Percentiles rank a stretch among this genome's conserved stretches.
phyloP scores from a whole-genome alignment of 2,888 invertebrate genomes.

The Gnatocerus cornutus region DNA sequence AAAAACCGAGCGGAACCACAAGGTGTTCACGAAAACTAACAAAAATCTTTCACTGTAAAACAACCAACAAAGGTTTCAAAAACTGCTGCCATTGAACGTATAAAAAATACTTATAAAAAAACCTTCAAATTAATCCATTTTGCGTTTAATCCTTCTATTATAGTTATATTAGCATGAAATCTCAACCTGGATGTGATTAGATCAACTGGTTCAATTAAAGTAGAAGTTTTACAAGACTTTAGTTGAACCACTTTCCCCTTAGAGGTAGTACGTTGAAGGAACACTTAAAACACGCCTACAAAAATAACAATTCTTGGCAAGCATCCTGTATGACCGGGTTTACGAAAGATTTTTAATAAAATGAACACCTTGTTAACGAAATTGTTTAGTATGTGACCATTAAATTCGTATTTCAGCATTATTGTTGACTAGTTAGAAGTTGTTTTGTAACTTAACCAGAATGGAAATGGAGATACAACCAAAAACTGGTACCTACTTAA shows the following conservation, averaged over 20 bases:
- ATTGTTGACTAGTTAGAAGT: conserved; percentile 43
- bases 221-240: too few relatives aligned
- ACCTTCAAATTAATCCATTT: too few relatives aligned
- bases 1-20: conserved; percentile 13
- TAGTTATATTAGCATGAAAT: too few relatives aligned
- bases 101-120: too few relatives aligned
- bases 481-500: conserved; percentile 18
- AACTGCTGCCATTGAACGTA: too few relatives aligned
- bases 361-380: conserved; percentile 8
- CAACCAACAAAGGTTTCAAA: too few relatives aligned
- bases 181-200: too few relatives aligned
- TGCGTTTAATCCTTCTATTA: too few relatives aligned
- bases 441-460: conserved; percentile 19
- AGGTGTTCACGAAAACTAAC: conserved; percentile 1
- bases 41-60: too few relatives aligned
- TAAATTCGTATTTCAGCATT: conserved; percentile 20
- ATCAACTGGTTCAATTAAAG: too few relatives aligned
- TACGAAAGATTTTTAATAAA: conserved; percentile 9
- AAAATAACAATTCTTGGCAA: background rate
- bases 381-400: conserved; percentile 7
- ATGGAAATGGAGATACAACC: conserved; percentile 13
- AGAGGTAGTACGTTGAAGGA: too few relatives aligned
- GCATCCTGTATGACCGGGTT: background rate
- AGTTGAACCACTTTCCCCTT: too few relatives aligned
- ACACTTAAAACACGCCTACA: background rate